Percentiles rank a stretch among this genome's conserved stretches.
phyloP scores from a whole-genome alignment of 2,113 vertebrate genomes.

The Elgaria multicarinata region DNA sequence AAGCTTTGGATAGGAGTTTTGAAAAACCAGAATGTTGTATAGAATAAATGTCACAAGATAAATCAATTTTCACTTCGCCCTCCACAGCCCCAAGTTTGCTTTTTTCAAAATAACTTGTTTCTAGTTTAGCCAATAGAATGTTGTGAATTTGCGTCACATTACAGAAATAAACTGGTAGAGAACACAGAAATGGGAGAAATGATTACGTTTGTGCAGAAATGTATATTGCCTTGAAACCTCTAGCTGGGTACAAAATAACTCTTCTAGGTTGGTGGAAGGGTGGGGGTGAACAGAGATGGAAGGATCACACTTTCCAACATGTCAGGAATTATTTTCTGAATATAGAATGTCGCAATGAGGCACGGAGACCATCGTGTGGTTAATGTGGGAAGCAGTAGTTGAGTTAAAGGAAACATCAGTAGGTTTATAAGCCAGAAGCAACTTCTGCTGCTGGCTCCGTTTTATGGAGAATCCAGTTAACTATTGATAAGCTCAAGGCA shows the following conservation, averaged over 20 bases:
- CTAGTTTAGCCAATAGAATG: background rate
- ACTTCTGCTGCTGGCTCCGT: background rate
- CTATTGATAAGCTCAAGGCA: background rate
- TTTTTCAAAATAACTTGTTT: background rate
- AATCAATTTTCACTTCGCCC: background rate
- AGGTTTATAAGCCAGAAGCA: background rate
- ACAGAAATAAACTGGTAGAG: background rate
- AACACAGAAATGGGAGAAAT: background rate
- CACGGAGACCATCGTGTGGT: background rate
- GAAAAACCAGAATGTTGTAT: background rate
- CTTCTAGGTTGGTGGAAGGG: too few species aligned
- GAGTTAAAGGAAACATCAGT: background rate
- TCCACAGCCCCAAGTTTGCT: background rate
- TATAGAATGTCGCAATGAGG: background rate
- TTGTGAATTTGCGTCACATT: background rate
- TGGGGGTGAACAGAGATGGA: background rate
- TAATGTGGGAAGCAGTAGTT: slow-evolving; percentile 12
- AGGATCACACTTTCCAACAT: slow-evolving; percentile 8
- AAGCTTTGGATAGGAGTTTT: background rate
- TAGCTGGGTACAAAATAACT: background rate
- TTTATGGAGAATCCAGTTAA: slow-evolving; percentile 6
- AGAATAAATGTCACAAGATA: background rate
- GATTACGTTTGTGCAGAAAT: background rate
- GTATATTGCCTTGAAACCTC: background rate
- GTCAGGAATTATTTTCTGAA: slow-evolving; percentile 25